Evolutionary conservation across 2,113 vertebrate species (phyloP), one percentile per base, ranked within the genome.

Genomic region (Tachycineta bicolor): DNA sequence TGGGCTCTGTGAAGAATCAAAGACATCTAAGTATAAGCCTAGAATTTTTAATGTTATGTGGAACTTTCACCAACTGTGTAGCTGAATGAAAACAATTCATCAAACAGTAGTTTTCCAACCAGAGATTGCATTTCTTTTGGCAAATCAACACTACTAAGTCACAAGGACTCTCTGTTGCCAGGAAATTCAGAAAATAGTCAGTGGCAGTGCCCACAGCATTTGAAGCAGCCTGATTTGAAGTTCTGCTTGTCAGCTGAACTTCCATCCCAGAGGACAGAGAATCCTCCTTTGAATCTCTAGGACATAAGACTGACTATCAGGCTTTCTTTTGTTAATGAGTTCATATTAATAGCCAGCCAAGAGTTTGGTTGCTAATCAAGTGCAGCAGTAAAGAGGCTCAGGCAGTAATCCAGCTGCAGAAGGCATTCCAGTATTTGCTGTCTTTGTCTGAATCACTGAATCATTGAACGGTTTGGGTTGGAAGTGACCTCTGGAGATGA

Each of bases 51-150:
- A 83, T 68, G 77, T 59, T 63, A 70, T 21, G 60, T 75, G 83
- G 81, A 87, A 94, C 87, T 93, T 91, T 58, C 78, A 90, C 53
- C 78, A 71, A 6, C n/a, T 79, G 90, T 69, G 68, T 31, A 75
- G 70, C 44, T 79, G 74, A 96, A 95, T 20, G 39, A 93, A 97
- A 97, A 93, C 56, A 94, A 95, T 89, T 91, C 17, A 95, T 82
- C 77, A 60, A 78, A 78, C 44, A 71, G 68, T 43, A 84, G 56
- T 87, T 94, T 91, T 93, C 70, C 78, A 89, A 74, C 21, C 39
- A 91, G 58, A 64, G 44, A 91, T 56, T 68, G 37, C n/a, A 84
- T 89, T 91, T 94, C 64, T 94, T 91, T 89, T 78, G 82, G 81
- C 84, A 94, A 95, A 91, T 81, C 68, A 94, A 90, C 76, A 77